Conservation (phyloP, 2,797 vertebrate genomes). For the Rhyacichthys aspro region DNA sequence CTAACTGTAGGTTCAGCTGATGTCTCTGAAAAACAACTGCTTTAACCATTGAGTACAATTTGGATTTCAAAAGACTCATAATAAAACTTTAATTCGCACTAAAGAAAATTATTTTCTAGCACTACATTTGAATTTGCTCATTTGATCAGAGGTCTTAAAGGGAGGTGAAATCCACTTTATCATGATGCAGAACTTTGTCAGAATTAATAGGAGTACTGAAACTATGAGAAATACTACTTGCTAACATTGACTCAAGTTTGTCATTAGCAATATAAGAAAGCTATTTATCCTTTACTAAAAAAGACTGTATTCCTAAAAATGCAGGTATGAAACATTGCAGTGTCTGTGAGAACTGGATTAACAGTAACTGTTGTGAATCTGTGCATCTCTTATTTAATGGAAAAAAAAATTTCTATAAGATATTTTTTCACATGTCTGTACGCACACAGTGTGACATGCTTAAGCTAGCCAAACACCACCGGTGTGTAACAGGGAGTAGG, state of each 20-base stretch:
- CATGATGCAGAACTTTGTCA: too few relatives aligned
- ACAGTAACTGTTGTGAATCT: background rate
- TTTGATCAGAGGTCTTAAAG: too few relatives aligned
- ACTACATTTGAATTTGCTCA: too few relatives aligned
- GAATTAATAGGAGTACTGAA: too few relatives aligned
- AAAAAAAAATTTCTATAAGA: conserved; percentile 6
- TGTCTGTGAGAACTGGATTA: background rate
- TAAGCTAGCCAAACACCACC: conserved; percentile 16
- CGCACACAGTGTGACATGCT: conserved; percentile 20
- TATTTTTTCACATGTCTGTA: conserved; percentile 15
- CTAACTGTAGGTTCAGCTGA: background rate
- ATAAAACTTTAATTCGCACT: background rate
- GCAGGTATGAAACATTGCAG: background rate
- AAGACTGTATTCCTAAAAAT: background rate
- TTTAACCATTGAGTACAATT: too few relatives aligned
- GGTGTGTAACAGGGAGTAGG: conserved; percentile 29
- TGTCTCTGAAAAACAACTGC: too few relatives aligned
- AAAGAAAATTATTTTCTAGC: too few relatives aligned
- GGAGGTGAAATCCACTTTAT: too few relatives aligned
- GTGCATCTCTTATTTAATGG: background rate
- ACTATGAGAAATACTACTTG: too few relatives aligned
- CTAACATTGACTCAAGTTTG: too few relatives aligned
- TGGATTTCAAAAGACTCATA: background rate
- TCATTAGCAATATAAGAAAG: too few relatives aligned
- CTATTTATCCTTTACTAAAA: background rate